Conservation (phyloP, 2,113 vertebrate species). For the Rhipidura dahli region DNA sequence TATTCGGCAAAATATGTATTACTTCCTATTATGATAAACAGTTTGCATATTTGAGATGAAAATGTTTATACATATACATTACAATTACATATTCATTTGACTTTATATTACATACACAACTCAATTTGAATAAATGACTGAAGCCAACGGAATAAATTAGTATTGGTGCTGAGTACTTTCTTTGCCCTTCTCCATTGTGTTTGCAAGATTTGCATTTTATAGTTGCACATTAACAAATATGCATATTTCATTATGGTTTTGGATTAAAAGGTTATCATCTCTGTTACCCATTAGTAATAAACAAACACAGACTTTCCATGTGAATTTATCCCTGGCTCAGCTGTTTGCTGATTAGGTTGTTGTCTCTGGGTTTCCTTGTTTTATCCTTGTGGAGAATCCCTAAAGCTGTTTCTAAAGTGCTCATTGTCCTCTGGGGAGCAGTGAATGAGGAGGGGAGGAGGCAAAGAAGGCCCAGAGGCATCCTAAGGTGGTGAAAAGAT, state of each 20-base stretch:
- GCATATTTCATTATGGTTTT: constrained; percentile 75
- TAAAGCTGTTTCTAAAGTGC: constrained; percentile 30
- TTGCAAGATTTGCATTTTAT: constrained; percentile 70
- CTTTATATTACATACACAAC: constrained; percentile 72
- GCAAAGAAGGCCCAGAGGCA: neutral
- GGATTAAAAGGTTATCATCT: constrained; percentile 75
- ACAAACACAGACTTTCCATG: constrained; percentile 68
- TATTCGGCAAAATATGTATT: constrained; percentile 72
- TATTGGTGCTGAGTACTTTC: constrained; percentile 53
- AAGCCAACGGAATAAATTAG: constrained; percentile 71
- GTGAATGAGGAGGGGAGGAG: neutral
- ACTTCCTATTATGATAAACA: constrained; percentile 74
- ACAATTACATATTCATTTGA: constrained; percentile 74
- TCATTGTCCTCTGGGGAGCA: constrained; percentile 19
- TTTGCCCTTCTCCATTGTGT: constrained; percentile 68
- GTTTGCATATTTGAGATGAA: constrained; percentile 70
- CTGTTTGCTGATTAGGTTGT: constrained; percentile 64
- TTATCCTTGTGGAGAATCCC: constrained; percentile 61
- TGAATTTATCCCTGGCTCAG: constrained; percentile 63
- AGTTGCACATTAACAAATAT: constrained; percentile 73
- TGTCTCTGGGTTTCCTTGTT: constrained; percentile 60
- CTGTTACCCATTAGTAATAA: constrained; percentile 71
- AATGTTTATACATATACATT: constrained; percentile 74
- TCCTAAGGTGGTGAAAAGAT: neutral
- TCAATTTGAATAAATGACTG: constrained; percentile 75